These are phyloP conservation scores for Steinernema khuongi DNA, from an alignment of 1,140 invertebrate species.

Conservation along the genomic window DNA sequence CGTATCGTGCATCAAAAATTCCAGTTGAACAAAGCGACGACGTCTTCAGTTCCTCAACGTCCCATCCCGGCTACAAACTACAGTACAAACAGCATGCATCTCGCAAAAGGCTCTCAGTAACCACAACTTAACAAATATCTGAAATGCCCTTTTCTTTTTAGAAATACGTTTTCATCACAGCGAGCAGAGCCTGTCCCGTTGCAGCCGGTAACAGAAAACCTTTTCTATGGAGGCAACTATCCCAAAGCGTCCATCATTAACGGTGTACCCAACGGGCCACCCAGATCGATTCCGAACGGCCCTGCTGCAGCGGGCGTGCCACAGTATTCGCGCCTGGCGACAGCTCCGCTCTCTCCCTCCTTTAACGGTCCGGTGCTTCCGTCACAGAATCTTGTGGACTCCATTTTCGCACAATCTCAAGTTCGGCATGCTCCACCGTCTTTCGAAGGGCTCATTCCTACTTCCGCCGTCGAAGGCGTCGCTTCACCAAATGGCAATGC, in stretches of 20 bases:
- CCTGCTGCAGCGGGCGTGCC: background rate
- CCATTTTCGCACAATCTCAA: constrained; percentile 47
- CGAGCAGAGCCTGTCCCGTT: background rate
- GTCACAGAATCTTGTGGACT: constrained; percentile 49
- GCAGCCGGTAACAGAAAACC: background rate
- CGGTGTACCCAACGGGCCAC: background rate
- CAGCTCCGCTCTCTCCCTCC: background rate
- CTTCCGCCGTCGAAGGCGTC: constrained; percentile 17
- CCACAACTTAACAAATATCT: no score
- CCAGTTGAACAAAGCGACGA: background rate
- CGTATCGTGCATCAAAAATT: background rate
- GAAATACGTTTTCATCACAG: no score
- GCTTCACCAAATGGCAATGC: constrained; percentile 33
- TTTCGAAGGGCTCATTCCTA: constrained; percentile 3
- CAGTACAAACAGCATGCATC: background rate
- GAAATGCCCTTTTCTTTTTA: no score
- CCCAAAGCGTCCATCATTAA: background rate
- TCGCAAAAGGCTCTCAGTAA: background rate
- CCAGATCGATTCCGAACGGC: constrained; percentile 2
- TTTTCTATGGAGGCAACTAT: background rate
- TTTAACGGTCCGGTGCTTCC: constrained; percentile 7
- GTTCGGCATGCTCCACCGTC: constrained; percentile 32
- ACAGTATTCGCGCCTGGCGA: constrained; percentile 1
- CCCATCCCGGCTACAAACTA: background rate
- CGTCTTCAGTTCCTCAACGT: background rate